Base-by-base conservation (phyloP, 2,797 vertebrate genomes). In the Sebastiscus albofasciatus region DNA sequence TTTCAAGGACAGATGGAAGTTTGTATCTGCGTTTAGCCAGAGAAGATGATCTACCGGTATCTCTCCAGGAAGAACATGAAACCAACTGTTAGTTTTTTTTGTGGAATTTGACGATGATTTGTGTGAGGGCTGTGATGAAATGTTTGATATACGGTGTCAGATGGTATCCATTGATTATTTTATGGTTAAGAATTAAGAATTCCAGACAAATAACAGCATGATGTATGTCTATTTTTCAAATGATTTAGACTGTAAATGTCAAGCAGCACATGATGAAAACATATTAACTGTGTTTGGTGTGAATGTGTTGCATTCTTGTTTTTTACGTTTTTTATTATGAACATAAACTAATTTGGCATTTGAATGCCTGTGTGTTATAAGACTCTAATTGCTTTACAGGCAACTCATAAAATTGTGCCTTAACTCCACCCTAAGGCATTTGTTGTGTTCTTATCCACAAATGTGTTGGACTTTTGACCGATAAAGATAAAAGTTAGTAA, bases 51-150 rank as follows among this genome's bases (percentile, higher is more conserved):
- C 79, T 82, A 20, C 46, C 46, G 18, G 46, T 49, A 56, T 82
- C 82, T 60, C 81, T 91, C 62, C 79, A 81, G 6, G 73, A 72
- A 31, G 14, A 80, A 18, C 84, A 94, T 87, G 95, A 96, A 90
- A 93, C 93, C 26, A 91, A 75, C 67, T 96, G 95, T 90, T 96
- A 93, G 69, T 24, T 3, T 67, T 46, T 72, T 72, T 64, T 46
- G 31, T 64, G 8, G 8, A 3, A 26, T 60, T 24, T 31, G 6
- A 55, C 0, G 49, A n/a, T 42, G 3, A 42, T 26, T 4, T 61
- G 1, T 67, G 34, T 54, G 6, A 74, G 52, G 7, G 5, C n/a
- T 34, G 33, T 56, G 29, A 29, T 70, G 8, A 36, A 12, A 12
- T 77, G 60, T 6, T 0, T 2, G 4, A 54, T 62, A 4, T 5